Percentiles rank a stretch among this genome's conserved stretches.
These are phyloP conservation scores for Chlamydotis undulata DNA, from an alignment of 2,113 vertebrate species.

Conservation along the genomic window DNA sequence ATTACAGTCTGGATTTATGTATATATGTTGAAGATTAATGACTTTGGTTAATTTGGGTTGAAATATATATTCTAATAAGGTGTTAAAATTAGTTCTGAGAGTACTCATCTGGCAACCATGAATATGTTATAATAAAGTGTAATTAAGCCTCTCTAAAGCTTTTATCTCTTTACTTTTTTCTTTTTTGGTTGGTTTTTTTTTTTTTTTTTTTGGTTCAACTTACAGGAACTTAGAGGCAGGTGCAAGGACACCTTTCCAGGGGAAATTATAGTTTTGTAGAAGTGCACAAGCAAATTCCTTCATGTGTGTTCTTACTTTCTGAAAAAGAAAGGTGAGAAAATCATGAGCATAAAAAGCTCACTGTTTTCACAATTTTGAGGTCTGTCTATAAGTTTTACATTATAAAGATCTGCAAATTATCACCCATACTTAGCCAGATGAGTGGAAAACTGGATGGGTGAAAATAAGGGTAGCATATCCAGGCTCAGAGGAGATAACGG, in stretches of 20 bases:
- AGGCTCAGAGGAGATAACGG: fast-evolving
- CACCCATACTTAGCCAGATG: background rate
- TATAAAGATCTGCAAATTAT: background rate
- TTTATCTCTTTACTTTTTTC: background rate
- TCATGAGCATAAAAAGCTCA: background rate
- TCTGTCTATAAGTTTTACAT: background rate
- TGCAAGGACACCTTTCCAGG: background rate
- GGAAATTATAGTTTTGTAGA: background rate
- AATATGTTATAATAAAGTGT: slow-evolving; percentile 36
- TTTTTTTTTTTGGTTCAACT: background rate
- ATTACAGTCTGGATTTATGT: background rate
- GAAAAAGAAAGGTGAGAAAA: background rate
- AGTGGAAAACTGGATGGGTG: background rate
- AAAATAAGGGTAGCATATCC: background rate
- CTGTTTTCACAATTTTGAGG: background rate
- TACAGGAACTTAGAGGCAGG: background rate
- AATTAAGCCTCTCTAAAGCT: slow-evolving; percentile 31
- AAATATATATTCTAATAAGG: slow-evolving; percentile 46
- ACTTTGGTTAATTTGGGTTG: slow-evolving; percentile 9
- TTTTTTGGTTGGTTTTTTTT: background rate
- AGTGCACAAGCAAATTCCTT: background rate
- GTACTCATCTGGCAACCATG: slow-evolving; percentile 20
- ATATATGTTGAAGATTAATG: slow-evolving; percentile 35
- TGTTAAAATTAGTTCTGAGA: slow-evolving; percentile 42
- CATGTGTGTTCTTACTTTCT: background rate